Evolutionary conservation across 1,140 invertebrate genomes (phyloP).

Genomic region (Melipona quadrifasciata): DNA sequence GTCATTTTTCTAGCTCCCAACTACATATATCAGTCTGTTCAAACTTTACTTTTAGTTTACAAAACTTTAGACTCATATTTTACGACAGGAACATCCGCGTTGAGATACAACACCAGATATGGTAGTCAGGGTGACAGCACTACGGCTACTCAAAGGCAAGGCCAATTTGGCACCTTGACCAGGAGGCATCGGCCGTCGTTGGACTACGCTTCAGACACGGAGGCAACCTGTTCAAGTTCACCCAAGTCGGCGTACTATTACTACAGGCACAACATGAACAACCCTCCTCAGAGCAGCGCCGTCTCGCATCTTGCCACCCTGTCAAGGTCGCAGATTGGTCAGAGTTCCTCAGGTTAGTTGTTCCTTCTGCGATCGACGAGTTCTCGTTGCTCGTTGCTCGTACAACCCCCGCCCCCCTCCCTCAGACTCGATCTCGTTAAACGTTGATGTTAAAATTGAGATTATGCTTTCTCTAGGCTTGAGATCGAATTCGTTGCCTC

Average conservation of each 20-base stretch:
- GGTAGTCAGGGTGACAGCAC: conserved; percentile 81
- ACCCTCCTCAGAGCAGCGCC: conserved; percentile 76
- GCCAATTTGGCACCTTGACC: conserved; percentile 82
- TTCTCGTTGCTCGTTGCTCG: background rate
- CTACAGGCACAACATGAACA: conserved; percentile 83
- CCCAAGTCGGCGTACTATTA: conserved; percentile 90
- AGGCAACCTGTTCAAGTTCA: conserved; percentile 89
- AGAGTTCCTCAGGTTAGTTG: conserved; percentile 76
- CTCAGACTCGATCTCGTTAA: no score
- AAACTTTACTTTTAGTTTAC: no score
- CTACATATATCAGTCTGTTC: no score
- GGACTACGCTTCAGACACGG: conserved; percentile 97
- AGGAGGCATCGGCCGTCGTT: conserved; percentile 88
- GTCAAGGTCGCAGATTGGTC: conserved; percentile 79
- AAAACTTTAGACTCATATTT: background rate
- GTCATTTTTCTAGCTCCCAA: no score
- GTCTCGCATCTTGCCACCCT: conserved; percentile 80
- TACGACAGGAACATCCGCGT: conserved; percentile 76
- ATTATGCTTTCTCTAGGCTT: conserved; percentile 67
- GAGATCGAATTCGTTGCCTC: conserved; percentile 81
- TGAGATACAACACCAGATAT: conserved; percentile 84
- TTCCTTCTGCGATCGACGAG: no score
- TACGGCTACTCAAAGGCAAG: conserved; percentile 76
- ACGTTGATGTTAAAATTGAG: background rate
- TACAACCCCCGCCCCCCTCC: no score